Percentiles rank a stretch among this genome's conserved stretches.
Evolutionary conservation across 1,140 invertebrate species (phyloP).

Genomic region (Brachystomella parvula): DNA sequence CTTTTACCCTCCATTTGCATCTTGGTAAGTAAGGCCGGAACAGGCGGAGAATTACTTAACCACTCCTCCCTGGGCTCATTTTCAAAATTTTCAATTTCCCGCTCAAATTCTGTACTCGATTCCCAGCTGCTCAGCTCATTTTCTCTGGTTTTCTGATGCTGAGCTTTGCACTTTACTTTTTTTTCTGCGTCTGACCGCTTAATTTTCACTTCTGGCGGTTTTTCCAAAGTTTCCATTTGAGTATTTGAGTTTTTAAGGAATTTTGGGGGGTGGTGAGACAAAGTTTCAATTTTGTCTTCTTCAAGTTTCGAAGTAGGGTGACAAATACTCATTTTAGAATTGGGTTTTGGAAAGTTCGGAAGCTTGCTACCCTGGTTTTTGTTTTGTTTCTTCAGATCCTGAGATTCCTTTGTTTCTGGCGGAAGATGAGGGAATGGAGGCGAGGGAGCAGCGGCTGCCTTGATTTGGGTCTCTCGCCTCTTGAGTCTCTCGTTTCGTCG

Average conservation of each 20-base stretch:
- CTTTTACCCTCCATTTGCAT: no score
- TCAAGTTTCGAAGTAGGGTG: background rate
- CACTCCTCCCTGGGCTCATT: no score
- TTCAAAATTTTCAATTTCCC: background rate
- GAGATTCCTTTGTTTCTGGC: background rate
- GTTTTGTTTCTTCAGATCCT: background rate
- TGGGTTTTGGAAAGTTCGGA: background rate
- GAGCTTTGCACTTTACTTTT: background rate
- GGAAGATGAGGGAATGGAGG: no score
- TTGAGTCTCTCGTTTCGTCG: constrained; percentile 43
- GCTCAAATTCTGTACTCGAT: no score
- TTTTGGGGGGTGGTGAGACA: no score
- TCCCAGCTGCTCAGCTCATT: background rate
- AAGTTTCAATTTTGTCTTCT: background rate
- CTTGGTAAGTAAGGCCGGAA: constrained; percentile 19
- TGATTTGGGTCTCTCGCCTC: constrained; percentile 6
- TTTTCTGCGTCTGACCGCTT: background rate
- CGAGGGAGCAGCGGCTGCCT: no score
- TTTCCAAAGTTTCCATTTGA: no score
- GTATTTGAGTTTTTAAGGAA: no score
- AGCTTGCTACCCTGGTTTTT: background rate
- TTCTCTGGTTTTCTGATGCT: background rate
- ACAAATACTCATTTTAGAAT: background rate
- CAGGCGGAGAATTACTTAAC: constrained; percentile 22
- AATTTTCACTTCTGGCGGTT: background rate